Conservation (phyloP, 64 coral and sea anemone genomes). For the Montipora capricornis region DNA sequence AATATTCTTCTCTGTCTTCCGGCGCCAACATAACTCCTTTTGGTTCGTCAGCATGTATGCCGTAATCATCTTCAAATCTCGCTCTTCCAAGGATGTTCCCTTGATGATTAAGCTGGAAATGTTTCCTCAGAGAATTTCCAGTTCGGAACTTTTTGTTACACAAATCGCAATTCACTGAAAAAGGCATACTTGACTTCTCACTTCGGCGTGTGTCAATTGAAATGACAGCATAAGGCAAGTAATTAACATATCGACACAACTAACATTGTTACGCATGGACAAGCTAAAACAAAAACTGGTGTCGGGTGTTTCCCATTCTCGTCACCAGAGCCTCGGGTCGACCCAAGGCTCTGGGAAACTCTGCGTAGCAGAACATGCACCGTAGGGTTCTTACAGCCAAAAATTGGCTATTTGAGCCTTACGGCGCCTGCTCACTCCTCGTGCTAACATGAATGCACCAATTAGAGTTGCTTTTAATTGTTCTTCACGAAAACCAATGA, state of each 20-base stretch:
- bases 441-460: too few species aligned
- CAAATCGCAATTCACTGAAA: background rate
- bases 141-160: background rate
- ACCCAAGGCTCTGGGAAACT: too few species aligned
- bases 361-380: too few species aligned
- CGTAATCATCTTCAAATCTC: background rate
- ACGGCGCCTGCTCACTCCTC: too few species aligned
- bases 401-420: too few species aligned
- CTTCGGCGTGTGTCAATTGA: background rate
- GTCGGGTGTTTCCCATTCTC: too few species aligned
- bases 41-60: background rate
- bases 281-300: too few species aligned
- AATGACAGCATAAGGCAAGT: background rate
- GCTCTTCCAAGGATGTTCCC: background rate
- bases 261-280: background rate
- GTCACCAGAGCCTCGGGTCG: too few species aligned
- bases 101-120: background rate
- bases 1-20: slow-evolving; percentile 6
- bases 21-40: background rate
- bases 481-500: too few species aligned
- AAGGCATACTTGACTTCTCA: background rate
- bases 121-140: slow-evolving; percentile 20
- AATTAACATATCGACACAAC: background rate
- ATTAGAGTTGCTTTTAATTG: too few species aligned
- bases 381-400: too few species aligned